A percentile compares a stretch with the other conserved stretches of the same genome.
phyloP scores from a whole-genome alignment of 53 echinoderm and acorn worm genomes.

The Apostichopus leukothele region DNA sequence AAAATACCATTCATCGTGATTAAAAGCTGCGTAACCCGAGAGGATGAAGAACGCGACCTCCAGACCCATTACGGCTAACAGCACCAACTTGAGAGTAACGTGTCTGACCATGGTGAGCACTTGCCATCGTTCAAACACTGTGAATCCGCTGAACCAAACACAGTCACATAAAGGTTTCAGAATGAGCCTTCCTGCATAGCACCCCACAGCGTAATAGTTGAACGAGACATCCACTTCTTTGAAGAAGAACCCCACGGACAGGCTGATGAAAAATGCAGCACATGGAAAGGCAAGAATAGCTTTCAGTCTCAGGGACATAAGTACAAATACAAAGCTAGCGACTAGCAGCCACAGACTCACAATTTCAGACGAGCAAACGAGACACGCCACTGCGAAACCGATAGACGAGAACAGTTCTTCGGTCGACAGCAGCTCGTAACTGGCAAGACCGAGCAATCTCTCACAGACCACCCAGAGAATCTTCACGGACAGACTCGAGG shows the following conservation, averaged over 20 bases:
- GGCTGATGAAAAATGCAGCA: slow-evolving; percentile 54
- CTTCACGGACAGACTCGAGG: slow-evolving; percentile 74
- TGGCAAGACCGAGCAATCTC: slow-evolving; percentile 66
- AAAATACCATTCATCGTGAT: slow-evolving; percentile 96
- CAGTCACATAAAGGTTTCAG: slow-evolving; percentile 70
- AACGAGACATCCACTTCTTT: slow-evolving; percentile 62
- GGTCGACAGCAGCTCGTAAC: slow-evolving; percentile 68
- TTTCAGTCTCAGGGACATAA: slow-evolving; percentile 76
- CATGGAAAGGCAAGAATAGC: slow-evolving; percentile 72
- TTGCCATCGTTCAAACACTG: slow-evolving; percentile 87
- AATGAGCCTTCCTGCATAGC: slow-evolving; percentile 78
- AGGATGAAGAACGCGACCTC: slow-evolving; percentile 73
- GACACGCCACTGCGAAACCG: slow-evolving; percentile 86
- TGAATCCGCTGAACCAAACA: slow-evolving; percentile 71
- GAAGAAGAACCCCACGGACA: slow-evolving; percentile 75
- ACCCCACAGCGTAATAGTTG: slow-evolving; percentile 75
- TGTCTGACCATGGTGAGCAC: slow-evolving; percentile 64
- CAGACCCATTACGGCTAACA: slow-evolving; percentile 62
- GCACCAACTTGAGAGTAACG: slow-evolving; percentile 57
- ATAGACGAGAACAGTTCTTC: slow-evolving; percentile 82
- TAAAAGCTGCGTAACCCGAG: slow-evolving; percentile 72
- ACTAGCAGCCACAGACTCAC: slow-evolving; percentile 82
- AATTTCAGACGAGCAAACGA: slow-evolving; percentile 62
- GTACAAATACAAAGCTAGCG: slow-evolving; percentile 65
- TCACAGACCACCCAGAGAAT: slow-evolving; percentile 70